These are phyloP conservation scores for Muricea muricata DNA, from an alignment of 92 coral and sea anemone genomes.

Conservation along the genomic window DNA sequence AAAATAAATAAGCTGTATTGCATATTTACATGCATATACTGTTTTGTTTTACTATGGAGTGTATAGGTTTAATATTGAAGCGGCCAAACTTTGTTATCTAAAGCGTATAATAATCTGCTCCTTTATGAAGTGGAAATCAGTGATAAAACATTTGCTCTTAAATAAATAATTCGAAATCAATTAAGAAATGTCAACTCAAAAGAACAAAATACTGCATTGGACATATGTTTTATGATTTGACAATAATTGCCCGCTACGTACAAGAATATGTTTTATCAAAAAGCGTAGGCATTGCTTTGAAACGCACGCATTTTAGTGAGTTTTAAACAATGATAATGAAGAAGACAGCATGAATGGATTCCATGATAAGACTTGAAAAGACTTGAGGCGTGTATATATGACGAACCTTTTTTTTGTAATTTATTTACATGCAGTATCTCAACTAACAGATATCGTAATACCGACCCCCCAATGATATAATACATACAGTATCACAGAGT, in stretches of 20 bases:
- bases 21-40: not conserved
- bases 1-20: not conserved
- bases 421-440: too few species aligned
- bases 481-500: too few species aligned
- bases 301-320: not conserved
- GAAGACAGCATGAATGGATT: not conserved
- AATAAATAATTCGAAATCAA: constrained; percentile 22
- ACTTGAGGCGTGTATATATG: too few species aligned
- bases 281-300: not conserved
- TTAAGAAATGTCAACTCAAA: constrained; percentile 21
- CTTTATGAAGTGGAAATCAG: constrained; percentile 19
- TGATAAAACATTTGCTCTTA: constrained; percentile 19
- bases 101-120: constrained; percentile 1
- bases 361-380: too few species aligned
- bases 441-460: too few species aligned
- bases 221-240: not conserved
- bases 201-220: not conserved
- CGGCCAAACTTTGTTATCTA: not conserved
- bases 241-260: not conserved
- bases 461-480: too few species aligned
- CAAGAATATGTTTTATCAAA: not conserved
- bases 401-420: too few species aligned
- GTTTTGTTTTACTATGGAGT: not conserved
- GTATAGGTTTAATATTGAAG: not conserved
- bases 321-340: not conserved